Conservation (phyloP, 2,113 vertebrate species). For the Lycaon pictus region DNA sequence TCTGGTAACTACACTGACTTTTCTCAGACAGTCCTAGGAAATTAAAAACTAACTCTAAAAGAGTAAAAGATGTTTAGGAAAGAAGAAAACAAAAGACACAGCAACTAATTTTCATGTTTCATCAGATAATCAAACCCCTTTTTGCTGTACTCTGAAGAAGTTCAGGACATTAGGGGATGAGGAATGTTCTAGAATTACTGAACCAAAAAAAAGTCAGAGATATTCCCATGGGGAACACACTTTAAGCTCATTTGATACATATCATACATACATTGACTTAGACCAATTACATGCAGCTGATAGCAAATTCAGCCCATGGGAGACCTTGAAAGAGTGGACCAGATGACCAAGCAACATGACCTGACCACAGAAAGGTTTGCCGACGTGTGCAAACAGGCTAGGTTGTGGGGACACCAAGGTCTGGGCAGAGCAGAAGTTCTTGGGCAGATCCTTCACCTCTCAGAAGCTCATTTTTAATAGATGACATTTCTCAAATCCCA, state of each 20-base stretch:
- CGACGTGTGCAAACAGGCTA: neutral
- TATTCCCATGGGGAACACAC: neutral
- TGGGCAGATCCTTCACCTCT: neutral
- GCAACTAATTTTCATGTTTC: conserved; percentile 72
- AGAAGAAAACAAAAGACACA: neutral
- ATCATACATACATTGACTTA: conserved; percentile 25
- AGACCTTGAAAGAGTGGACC: neutral
- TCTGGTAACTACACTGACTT: conserved; percentile 48
- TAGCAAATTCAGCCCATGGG: neutral
- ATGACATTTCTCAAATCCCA: conserved; percentile 66
- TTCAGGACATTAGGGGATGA: conserved; percentile 46
- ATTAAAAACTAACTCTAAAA: conserved; percentile 56
- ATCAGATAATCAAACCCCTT: conserved; percentile 49
- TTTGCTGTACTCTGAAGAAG: conserved; percentile 32
- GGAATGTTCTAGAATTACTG: conserved; percentile 70
- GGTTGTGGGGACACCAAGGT: rapidly evolving
- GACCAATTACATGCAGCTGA: neutral
- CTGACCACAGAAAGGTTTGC: neutral
- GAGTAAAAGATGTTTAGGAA: neutral
- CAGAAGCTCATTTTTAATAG: conserved; percentile 52
- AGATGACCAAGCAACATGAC: neutral
- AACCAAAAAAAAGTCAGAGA: conserved; percentile 52
- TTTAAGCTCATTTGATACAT: conserved; percentile 68
- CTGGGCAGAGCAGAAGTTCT: neutral
- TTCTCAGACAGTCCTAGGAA: conserved; percentile 48